Base-by-base conservation (phyloP, 2,888 invertebrate species). In the Amaurobius ferox region DNA sequence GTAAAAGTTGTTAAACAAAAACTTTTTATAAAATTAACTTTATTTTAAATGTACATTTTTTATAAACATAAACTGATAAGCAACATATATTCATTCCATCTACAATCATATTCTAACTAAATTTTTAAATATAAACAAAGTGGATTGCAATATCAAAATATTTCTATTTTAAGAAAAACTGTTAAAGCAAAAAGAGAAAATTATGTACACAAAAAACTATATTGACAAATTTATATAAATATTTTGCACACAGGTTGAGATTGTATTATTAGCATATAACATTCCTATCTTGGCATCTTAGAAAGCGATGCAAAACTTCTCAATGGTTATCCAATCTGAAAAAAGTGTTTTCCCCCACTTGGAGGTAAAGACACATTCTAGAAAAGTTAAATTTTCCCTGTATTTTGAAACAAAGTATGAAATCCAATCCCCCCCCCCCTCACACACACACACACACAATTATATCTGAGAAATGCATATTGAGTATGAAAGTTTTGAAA, bases 1-100 rank as follows among this genome's bases (percentile, higher is more conserved):
- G n/a, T n/a, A n/a, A n/a, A n/a, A n/a, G n/a, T n/a, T n/a, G n/a
- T n/a, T n/a, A n/a, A n/a, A n/a, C n/a, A n/a, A n/a, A n/a, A 7
- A 35, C 23, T 16, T 55, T 55, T 55, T 55, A 55, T 23, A 55
- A 55, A 55, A 55, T 19, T 55, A 55, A 44, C n/a, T 55, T 55
- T 55, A 16, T 16, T 55, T 55, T 23, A 2, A 55, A 23, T 55
- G 55, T 55, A 55, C 55, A 55, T 23, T 19, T 55, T 55, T 16
- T 44, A 55, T 55, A 55, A 55, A 55, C 23, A 55, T 55, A 23
- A 5, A 55, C 55, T 55, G 5, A 55, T 55, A 19, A 23, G 44
- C 35, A n/a, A n/a, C 5, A 35, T 7, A 44, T 44, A 23, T 55
- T 55, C 55, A 55, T n/a, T 55, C 55, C 19, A 55, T 23, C 55